Conservation (phyloP, 2,888 invertebrate genomes). For the Sepioteuthis lessoniana region DNA sequence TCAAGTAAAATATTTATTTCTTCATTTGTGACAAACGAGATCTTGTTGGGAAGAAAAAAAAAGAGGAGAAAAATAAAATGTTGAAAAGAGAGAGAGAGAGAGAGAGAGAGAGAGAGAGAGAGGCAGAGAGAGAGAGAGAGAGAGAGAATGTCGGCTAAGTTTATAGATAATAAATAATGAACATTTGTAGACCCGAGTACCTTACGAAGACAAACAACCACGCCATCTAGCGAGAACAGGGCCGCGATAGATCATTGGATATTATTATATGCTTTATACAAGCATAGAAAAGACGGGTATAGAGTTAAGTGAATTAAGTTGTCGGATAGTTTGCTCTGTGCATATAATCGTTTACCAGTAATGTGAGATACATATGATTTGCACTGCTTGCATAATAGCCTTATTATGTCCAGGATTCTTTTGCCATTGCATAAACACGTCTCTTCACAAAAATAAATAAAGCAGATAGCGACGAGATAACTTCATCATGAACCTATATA, state of each 20-base stretch:
- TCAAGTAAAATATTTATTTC: not conserved
- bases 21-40: not conserved
- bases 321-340: too few species aligned
- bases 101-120: too few species aligned
- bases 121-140: too few species aligned
- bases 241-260: not conserved
- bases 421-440: too few species aligned
- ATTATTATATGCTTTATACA: not conserved
- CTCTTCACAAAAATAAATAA: too few species aligned
- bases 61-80: not conserved
- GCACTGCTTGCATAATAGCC: too few species aligned
- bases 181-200: not conserved
- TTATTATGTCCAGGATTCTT: too few species aligned
- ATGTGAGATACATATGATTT: too few species aligned
- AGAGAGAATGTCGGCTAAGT: not conserved
- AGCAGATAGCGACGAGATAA: too few species aligned
- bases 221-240: not conserved
- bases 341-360: too few species aligned
- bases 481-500: too few species aligned
- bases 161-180: not conserved
- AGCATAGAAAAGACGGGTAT: not conserved
- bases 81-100: not conserved
- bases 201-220: not conserved
- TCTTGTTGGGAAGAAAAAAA: not conserved
- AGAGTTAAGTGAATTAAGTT: too few species aligned